phyloP scores from a whole-genome alignment of 2,113 vertebrate species.

The Podarcis raffonei region DNA sequence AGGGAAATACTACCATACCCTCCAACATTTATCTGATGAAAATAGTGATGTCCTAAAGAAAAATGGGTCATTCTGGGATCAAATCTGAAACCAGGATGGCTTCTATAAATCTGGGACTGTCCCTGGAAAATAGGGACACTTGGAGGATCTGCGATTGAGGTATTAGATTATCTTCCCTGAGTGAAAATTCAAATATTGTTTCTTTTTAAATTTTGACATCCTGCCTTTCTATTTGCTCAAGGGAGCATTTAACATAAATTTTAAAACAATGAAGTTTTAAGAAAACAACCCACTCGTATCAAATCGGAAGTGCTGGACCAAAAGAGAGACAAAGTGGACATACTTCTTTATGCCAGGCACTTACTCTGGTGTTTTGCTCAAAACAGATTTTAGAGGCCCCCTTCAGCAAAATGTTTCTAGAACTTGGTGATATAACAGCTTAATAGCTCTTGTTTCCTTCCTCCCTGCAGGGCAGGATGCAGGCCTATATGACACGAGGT shows the following conservation, averaged over 20 bases:
- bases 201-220: neutral
- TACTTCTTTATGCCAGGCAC: neutral
- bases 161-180: neutral
- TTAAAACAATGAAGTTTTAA: neutral
- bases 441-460: neutral
- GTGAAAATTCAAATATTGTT: neutral
- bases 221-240: neutral
- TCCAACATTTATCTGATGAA: too few relatives aligned
- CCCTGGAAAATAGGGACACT: too few relatives aligned
- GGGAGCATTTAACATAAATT: neutral
- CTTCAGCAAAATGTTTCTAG: slow-evolving; percentile 1
- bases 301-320: neutral
- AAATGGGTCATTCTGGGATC: too few relatives aligned
- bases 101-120: too few relatives aligned
- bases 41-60: too few relatives aligned
- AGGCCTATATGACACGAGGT: neutral
- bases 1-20: too few relatives aligned
- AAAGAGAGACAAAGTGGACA: neutral
- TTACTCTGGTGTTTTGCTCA: neutral
- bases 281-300: neutral
- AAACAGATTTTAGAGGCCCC: neutral
- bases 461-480: neutral
- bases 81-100: too few relatives aligned
- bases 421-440: neutral
- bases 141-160: too few relatives aligned